These are phyloP conservation scores for Spialia ferax DNA, from an alignment of 2,888 invertebrate species.

Conservation along the genomic window DNA sequence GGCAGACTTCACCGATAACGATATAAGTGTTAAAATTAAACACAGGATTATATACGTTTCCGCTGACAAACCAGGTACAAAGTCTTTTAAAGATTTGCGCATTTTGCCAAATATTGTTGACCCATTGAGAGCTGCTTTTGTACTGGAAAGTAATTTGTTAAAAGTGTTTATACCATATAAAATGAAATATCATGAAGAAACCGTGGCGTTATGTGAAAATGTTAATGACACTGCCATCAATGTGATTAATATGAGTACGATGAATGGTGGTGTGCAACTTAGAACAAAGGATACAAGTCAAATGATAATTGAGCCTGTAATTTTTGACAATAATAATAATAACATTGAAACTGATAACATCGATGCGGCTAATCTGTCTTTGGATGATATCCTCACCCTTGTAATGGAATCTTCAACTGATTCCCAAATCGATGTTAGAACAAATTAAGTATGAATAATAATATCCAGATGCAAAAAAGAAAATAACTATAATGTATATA, in stretches of 20 bases:
- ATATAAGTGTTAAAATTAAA: slow-evolving; percentile 28
- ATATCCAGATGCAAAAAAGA: too few species aligned
- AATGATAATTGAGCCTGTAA: neutral
- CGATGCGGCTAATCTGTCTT: neutral
- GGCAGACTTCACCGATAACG: neutral
- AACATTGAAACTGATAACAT: neutral
- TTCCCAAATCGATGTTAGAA: neutral
- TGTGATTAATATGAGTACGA: neutral
- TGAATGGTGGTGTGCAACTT: too few species aligned
- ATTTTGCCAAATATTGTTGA: slow-evolving; percentile 28
- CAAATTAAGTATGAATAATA: neutral
- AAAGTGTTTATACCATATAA: slow-evolving; percentile 24
- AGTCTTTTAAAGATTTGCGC: slow-evolving; percentile 15
- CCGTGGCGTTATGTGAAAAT: slow-evolving; percentile 6
- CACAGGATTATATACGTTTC: slow-evolving; percentile 26
- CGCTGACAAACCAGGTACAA: slow-evolving; percentile 6
- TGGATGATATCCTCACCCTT: neutral
- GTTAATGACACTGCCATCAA: slow-evolving; percentile 9
- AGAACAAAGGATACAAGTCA: neutral
- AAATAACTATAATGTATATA: too few species aligned
- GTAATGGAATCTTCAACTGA: neutral
- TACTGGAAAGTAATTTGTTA: neutral
- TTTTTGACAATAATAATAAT: neutral
- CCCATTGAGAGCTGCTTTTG: neutral
- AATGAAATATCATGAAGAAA: neutral